Percentiles rank a stretch among this genome's conserved stretches.
phyloP scores from a whole-genome alignment of 2,888 invertebrate species.

The Spialia ferax region DNA sequence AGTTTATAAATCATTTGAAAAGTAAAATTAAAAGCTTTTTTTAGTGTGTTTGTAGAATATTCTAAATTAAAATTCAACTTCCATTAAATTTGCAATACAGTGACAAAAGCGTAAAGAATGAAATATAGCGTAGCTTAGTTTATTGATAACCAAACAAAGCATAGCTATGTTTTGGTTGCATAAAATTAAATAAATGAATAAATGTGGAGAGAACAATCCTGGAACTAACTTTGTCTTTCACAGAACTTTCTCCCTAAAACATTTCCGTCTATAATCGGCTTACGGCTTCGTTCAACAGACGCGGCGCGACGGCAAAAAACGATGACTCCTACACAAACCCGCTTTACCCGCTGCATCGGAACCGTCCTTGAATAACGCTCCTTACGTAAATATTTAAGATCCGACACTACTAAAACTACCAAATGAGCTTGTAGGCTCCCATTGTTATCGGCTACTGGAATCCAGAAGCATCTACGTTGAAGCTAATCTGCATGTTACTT shows the following conservation, averaged over 20 bases:
- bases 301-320: constrained; percentile 62
- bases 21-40: too few relatives aligned
- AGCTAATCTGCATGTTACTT: too few relatives aligned
- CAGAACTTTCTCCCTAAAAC: constrained; percentile 12
- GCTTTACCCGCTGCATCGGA: constrained; percentile 55
- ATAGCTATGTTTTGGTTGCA: too few relatives aligned
- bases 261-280: constrained; percentile 26
- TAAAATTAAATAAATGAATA: neutral
- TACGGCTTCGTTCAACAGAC: constrained; percentile 31
- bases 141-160: too few relatives aligned
- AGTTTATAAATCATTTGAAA: too few relatives aligned
- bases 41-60: too few relatives aligned
- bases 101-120: too few relatives aligned
- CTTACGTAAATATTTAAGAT: constrained; percentile 55
- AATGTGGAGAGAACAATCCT: constrained; percentile 41
- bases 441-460: neutral
- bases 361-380: constrained; percentile 55
- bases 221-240: constrained; percentile 42
- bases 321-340: constrained; percentile 61
- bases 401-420: constrained; percentile 15
- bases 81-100: too few relatives aligned
- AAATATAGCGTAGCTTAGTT: too few relatives aligned
- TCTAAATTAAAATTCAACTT: too few relatives aligned
- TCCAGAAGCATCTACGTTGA: too few relatives aligned
- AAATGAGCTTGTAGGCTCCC: neutral